Evolutionary conservation across 2,888 invertebrate genomes (phyloP).

Genomic region (Drosophila lacicola): DNA sequence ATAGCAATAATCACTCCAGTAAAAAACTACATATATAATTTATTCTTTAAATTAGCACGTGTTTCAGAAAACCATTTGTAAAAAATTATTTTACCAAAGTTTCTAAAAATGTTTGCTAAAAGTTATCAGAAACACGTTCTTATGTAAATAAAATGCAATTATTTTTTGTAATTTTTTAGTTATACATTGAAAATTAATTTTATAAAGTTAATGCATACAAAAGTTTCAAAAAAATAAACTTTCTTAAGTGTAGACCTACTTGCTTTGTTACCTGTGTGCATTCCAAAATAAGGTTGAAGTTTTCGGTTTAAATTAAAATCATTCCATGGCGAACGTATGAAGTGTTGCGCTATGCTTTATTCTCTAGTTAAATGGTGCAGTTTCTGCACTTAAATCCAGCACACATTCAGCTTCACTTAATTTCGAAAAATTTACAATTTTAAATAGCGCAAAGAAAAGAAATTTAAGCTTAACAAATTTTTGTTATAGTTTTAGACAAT

Average conservation of each 20-base stretch:
- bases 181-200: slow-evolving; percentile 15
- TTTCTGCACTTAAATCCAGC: not conserved
- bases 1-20: not conserved
- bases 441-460: slow-evolving; percentile 18
- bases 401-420: slow-evolving; percentile 28
- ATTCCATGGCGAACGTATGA: not conserved
- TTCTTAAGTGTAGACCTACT: slow-evolving; percentile 16
- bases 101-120: not conserved
- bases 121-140: not conserved
- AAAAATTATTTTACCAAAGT: not conserved
- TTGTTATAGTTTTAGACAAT: slow-evolving; percentile 82
- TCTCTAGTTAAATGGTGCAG: not conserved
- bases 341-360: not conserved
- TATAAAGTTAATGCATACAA: slow-evolving; percentile 6
- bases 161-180: slow-evolving; percentile 5
- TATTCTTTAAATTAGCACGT: not conserved
- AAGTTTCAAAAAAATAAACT: not conserved
- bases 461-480: slow-evolving; percentile 57
- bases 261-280: slow-evolving; percentile 31
- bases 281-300: not conserved
- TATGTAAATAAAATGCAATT: slow-evolving; percentile 17
- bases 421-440: slow-evolving; percentile 37
- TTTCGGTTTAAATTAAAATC: not conserved
- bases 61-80: not conserved
- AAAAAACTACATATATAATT: not conserved